Base-by-base conservation (phyloP, 2,113 vertebrate genomes). In the Herpailurus yagouaroundi region DNA sequence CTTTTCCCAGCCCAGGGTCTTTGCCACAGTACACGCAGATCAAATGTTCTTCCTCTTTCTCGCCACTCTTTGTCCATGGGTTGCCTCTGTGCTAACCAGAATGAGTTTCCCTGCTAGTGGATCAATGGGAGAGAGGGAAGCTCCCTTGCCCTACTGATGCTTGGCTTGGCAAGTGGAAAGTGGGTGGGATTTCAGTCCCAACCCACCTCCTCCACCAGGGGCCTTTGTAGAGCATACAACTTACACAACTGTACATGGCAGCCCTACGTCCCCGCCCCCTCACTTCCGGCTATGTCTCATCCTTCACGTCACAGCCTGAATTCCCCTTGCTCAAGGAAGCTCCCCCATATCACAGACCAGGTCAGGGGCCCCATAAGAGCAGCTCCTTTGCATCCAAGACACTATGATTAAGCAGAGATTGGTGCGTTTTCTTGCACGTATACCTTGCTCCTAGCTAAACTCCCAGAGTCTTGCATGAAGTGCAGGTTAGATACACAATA, bases 181-280 rank as follows among this genome's bases (percentile, higher is more conserved):
- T 3, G 36, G 38, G 73, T 7, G 10, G 36, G 14, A 41, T 29
- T 48, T 69, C 36, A 45, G 23, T 11, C 38, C 21, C 48, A 21
- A 27, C n/a, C 48, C 29, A 55, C 31, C 63, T 60, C 50, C 50
- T 69, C 63, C 25, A 13, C 84, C 71, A 29, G 36, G 29, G 7
- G 31, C 25, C 57, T 66, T 15, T 36, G 18, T 7, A 1, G 7
- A 57, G 27, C 57, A 8, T n/a, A 31, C 64, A 31, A 63, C 16
- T 4, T 29, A 36, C 7, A 36, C 29, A 76, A n/a, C 25, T 31
- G 2, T 52, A 64, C 2, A 1, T 19, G 41, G 52, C 68, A 50
- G 36, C 36, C 21, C 23, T 36, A 7, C 1, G 0, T 33, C 13
- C 19, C 16, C 21, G 2, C 19, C 16, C 10, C 4, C 16, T 19